Evolutionary conservation across 2,888 invertebrate genomes (phyloP).

Genomic region (Carterocephalus palaemon): DNA sequence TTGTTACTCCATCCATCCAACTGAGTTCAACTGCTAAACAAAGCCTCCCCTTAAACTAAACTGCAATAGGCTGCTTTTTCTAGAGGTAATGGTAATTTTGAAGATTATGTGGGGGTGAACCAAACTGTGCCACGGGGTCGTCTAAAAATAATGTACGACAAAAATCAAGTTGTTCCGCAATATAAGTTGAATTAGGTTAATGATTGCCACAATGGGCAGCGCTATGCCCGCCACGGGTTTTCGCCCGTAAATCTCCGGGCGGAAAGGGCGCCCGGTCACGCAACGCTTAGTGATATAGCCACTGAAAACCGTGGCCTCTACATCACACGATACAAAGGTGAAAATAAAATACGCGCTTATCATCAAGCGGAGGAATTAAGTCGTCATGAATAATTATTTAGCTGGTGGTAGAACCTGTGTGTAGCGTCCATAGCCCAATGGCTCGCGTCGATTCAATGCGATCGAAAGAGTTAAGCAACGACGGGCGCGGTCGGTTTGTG

Average conservation of each 20-base stretch:
- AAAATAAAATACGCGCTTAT: conserved; percentile 7
- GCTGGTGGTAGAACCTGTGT: neutral
- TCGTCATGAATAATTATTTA: conserved; percentile 4
- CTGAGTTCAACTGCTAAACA: too few species aligned
- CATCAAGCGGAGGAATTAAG: conserved; percentile 2
- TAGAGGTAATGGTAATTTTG: too few species aligned
- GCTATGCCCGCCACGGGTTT: neutral
- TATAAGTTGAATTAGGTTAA: conserved; percentile 16
- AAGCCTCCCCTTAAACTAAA: too few species aligned
- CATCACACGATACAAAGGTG: conserved; percentile 11
- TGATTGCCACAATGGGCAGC: conserved; percentile 2
- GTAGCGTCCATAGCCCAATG: too few species aligned
- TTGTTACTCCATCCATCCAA: too few species aligned
- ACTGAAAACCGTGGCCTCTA: conserved; percentile 15
- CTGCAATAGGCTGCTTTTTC: too few species aligned
- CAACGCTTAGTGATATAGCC: neutral
- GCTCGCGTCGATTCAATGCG: too few species aligned
- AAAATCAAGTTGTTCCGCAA: conserved; percentile 4
- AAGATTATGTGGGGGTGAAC: too few species aligned
- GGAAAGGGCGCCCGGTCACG: conserved; percentile 16
- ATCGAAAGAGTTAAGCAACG: too few species aligned
- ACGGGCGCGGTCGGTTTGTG: too few species aligned
- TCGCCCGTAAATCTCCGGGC: conserved; percentile 4
- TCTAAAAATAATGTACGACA: neutral
- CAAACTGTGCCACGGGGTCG: too few species aligned